Conservation (phyloP, 2,888 invertebrate species). For the Melanostoma mellinum region DNA sequence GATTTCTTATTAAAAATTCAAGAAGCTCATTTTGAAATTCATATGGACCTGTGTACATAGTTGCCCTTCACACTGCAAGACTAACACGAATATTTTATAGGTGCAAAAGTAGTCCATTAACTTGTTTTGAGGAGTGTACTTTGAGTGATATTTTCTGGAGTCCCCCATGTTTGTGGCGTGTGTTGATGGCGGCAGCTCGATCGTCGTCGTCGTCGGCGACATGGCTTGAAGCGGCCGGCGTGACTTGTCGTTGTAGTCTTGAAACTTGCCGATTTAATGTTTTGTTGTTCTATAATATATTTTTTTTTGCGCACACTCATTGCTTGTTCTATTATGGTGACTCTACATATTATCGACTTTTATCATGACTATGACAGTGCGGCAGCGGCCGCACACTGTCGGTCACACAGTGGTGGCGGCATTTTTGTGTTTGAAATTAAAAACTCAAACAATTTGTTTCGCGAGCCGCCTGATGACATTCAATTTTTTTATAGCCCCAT, state of each 20-base stretch:
- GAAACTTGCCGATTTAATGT: constrained; percentile 58
- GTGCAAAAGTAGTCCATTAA: background rate
- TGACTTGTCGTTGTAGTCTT: constrained; percentile 52
- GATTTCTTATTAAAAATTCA: too few relatives aligned
- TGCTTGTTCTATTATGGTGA: constrained; percentile 43
- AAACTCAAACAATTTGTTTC: constrained; percentile 71
- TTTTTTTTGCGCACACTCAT: constrained; percentile 39
- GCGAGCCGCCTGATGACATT: constrained; percentile 53
- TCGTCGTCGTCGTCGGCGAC: constrained; percentile 43
- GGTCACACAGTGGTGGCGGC: constrained; percentile 44
- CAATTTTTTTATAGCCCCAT: constrained; percentile 41
- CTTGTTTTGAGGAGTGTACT: constrained; percentile 29
- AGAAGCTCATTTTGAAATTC: too few relatives aligned
- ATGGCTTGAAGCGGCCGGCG: constrained; percentile 51
- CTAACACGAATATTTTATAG: too few relatives aligned
- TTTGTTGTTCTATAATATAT: constrained; percentile 9
- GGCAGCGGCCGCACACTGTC: constrained; percentile 5
- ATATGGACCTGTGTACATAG: too few relatives aligned
- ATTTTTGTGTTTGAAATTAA: constrained; percentile 67
- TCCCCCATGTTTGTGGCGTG: constrained; percentile 44
- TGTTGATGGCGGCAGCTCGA: constrained; percentile 50
- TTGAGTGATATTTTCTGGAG: constrained; percentile 17
- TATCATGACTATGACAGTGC: constrained; percentile 25
- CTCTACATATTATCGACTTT: constrained; percentile 49
- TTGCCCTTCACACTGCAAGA: too few relatives aligned